Base-by-base conservation (phyloP, 2,113 vertebrate genomes). In the Hippolais icterina region DNA sequence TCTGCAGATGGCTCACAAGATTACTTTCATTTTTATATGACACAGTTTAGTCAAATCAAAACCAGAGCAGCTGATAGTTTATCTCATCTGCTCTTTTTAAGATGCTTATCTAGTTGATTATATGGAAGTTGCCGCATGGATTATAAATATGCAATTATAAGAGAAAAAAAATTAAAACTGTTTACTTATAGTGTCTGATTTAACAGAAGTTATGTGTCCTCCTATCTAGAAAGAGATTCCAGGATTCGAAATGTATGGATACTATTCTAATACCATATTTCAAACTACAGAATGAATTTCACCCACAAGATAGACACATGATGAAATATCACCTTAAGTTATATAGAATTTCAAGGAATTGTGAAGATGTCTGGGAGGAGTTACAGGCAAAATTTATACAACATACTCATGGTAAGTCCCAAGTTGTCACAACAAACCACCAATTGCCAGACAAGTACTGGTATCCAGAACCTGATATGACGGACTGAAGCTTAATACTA, bases 1-100 rank as follows among this genome's bases (percentile, higher is more conserved):
- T 82, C 81, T 97, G 78, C 92, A 96, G 89, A 96, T 93, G 95
- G 92, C 54, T 96, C 77, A 84, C 75, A 93, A 90, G 85, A 94
- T 94, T 88, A 90, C 83, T 92, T 81, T 89, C 37, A 44, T 74
- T 95, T 93, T 90, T 92, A 66, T 74, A 54, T 47, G 54, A 83
- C 59, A 82, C 65, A 57, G 50, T 89, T 96, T 90, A 97, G 92
- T 86, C 76, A 93, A 90, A 95, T 96, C 54, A 92, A 88, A 95
- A 93, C 18, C 78, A 72, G 57, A 92, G 82, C 82, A 95, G 83
- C 86, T 93, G 92, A 95, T 81, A 66, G 72, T 88, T 94, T 90
- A 71, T 94, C 83, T 96, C 64, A 56, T 87, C 72, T 92, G 50
- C 64, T 89, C 47, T 63, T 90, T 83, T 95, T 90, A 80, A 90